These are phyloP conservation scores for Nomada lathburiana DNA, from an alignment of 2,888 invertebrate species.

Conservation along the genomic window DNA sequence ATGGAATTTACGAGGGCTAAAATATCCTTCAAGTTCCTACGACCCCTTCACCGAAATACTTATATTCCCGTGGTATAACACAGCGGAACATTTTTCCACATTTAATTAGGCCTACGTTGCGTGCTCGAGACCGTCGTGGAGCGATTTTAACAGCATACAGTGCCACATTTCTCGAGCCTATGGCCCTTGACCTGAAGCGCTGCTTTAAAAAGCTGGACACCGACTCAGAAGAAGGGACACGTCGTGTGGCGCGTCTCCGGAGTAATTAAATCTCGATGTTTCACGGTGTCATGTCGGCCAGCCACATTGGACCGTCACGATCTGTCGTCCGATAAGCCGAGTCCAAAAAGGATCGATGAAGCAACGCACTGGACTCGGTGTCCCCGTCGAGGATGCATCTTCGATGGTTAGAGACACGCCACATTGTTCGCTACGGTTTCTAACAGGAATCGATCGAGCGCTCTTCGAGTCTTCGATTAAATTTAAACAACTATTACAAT, in stretches of 20 bases:
- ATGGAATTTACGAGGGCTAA: constrained; percentile 12
- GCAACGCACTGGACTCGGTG: constrained; percentile 37
- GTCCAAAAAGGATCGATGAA: constrained; percentile 55
- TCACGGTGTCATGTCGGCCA: constrained; percentile 61
- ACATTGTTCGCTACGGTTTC: background rate
- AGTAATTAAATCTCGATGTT: constrained; percentile 70
- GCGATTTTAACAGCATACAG: background rate
- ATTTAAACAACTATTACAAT: background rate
- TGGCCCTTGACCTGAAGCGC: constrained; percentile 7
- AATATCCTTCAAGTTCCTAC: constrained; percentile 4
- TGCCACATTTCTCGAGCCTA: background rate
- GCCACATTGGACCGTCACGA: constrained; percentile 69
- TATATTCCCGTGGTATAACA: background rate
- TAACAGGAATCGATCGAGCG: background rate
- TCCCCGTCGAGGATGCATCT: constrained; percentile 40
- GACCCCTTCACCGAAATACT: background rate
- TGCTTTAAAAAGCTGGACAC: constrained; percentile 3
- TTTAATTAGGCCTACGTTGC: constrained; percentile 24
- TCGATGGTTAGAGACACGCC: constrained; percentile 40
- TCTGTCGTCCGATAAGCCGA: constrained; percentile 73
- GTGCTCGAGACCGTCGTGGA: background rate
- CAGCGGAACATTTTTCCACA: background rate
- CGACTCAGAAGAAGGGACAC: constrained; percentile 4
- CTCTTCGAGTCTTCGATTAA: background rate
- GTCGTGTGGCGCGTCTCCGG: constrained; percentile 57